Evolutionary conservation across 2,797 vertebrate species (phyloP).

Genomic region (Podarcis lilfordi): DNA sequence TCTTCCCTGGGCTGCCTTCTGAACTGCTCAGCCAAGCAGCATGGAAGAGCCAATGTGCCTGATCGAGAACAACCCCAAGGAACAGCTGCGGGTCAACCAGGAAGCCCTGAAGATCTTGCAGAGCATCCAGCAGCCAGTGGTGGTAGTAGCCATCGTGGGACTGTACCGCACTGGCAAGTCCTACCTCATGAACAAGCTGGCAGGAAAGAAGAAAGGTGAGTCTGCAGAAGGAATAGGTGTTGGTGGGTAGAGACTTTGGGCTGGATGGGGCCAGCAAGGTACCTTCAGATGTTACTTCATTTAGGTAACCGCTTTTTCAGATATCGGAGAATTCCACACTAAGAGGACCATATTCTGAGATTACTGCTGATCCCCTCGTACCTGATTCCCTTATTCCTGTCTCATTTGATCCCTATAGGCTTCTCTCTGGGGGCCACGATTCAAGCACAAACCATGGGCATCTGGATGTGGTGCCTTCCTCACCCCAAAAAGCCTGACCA

Average conservation of each 20-base stretch:
- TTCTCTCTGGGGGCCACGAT: constrained; percentile 70
- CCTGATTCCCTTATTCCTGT: too few species aligned
- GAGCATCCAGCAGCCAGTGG: constrained; percentile 66
- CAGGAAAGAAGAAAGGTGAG: constrained; percentile 60
- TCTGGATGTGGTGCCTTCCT: constrained; percentile 71
- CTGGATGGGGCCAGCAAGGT: not conserved
- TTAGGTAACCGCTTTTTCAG: not conserved
- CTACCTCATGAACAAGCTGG: constrained; percentile 77
- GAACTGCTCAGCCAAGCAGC: not conserved
- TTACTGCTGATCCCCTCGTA: not conserved
- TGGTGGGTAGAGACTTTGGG: too few species aligned
- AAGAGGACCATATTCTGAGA: not conserved
- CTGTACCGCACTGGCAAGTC: constrained; percentile 77
- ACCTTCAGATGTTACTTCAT: not conserved
- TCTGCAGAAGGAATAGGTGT: not conserved
- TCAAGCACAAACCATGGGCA: constrained; percentile 70
- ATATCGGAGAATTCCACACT: too few species aligned
- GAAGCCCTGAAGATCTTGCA: constrained; percentile 61
- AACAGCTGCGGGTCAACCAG: constrained; percentile 48
- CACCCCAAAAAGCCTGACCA: constrained; percentile 49
- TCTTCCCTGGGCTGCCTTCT: not conserved
- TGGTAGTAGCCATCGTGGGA: constrained; percentile 75
- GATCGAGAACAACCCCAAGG: constrained; percentile 55
- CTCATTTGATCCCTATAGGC: not conserved
- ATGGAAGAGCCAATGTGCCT: constrained; percentile 65